Evolutionary conservation across 2,797 vertebrate species (phyloP).

Genomic region (Meda fulgida): DNA sequence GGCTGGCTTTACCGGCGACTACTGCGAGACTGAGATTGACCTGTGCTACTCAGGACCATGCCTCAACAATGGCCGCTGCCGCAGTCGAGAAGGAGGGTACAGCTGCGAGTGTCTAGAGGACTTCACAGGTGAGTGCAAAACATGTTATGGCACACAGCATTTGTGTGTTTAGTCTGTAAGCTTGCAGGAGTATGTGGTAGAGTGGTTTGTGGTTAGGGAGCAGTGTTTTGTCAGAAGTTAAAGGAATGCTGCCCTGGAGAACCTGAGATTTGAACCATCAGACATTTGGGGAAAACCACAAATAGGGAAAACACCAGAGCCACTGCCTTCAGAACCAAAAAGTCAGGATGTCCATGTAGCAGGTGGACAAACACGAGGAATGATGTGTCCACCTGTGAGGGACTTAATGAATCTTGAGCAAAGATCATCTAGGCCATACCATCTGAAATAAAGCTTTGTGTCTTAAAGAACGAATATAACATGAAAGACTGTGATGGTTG

Average conservation of each 20-base stretch:
- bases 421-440: neutral
- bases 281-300: conserved; percentile 15
- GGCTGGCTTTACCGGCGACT: conserved; percentile 92
- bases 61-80: conserved; percentile 86
- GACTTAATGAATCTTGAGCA: neutral
- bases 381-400: conserved; percentile 3
- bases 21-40: conserved; percentile 96
- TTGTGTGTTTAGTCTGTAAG: neutral
- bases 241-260: neutral
- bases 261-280: neutral
- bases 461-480: neutral
- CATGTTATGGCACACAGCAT: neutral
- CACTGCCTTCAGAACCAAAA: neutral
- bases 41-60: conserved; percentile 96
- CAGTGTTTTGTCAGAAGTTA: neutral
- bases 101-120: conserved; percentile 92
- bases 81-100: conserved; percentile 93
- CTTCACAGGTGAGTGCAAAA: conserved; percentile 86
- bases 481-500: conserved; percentile 5
- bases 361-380: conserved; percentile 30
- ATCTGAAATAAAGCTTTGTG: conserved; percentile 9
- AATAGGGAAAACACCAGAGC: conserved; percentile 12
- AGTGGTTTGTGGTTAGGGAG: conserved; percentile 20
- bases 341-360: neutral
- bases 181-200: neutral